Evolutionary conservation across 2,113 vertebrate genomes (phyloP), one percentile per base, ranked within the genome.

Genomic region (Oncorhynchus tshawytscha): DNA sequence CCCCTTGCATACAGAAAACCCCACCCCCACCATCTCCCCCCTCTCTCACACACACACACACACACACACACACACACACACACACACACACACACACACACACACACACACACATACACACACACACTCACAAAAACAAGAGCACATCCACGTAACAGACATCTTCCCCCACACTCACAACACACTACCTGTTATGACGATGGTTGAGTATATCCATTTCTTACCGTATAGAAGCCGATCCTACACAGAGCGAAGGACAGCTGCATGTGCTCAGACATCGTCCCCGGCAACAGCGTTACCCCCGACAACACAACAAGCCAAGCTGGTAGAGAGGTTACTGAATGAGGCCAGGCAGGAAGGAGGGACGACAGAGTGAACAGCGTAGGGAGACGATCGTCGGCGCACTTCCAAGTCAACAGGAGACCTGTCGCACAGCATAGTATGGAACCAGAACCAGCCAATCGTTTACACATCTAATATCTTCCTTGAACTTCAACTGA

Each of bases 221-320:
- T 96, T 96, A 96, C 96, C 94, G 88, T 95, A 90, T 96, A 95
- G 93, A 96, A 90, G 90, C 94, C 96, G 93, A 95, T 95, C 94
- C 95, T 95, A 93, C 96, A 97, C 93, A 98, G 88, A 71, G 95
- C 95, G 88, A 94, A 91, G 87, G 95, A 94, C 90, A 97, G 91
- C 94, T 94, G 95, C 93, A 96, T 92, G 93, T 93, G 94, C 88
- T 96, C 96, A 92, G 96, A 96, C 95, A 96, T 95, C 91, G 90
- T 89, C 85, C 87, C 87, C 86, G 74, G 88, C 89, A 90, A 92
- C 91, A 91, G 91, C 82, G 91, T 93, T 88, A 91, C 93, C 88
- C 90, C 78, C 89, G 67, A 91, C 92, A 92, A 93, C 92, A 91
- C 51, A 91, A 87, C 91, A 89, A 88, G 84, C 86, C 78, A 77